These are phyloP conservation scores for Sternarchorhynchus goeldii DNA, from an alignment of 2,797 vertebrate species.

Conservation along the genomic window DNA sequence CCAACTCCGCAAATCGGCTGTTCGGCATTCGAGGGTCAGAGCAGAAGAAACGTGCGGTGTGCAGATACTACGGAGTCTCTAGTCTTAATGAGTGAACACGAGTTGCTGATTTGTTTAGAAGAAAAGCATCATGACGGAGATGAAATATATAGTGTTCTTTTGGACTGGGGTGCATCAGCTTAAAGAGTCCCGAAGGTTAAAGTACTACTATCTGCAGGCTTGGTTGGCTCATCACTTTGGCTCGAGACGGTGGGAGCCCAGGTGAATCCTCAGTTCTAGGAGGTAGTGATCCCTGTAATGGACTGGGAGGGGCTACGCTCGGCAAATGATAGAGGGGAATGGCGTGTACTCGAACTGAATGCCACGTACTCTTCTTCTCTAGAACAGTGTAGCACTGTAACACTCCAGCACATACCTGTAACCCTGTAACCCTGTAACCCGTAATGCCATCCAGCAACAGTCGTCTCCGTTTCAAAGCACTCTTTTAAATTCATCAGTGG, in stretches of 20 bases:
- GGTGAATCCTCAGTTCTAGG: background rate
- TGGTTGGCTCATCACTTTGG: background rate
- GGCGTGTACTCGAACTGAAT: conserved; percentile 32
- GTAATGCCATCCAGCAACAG: no score
- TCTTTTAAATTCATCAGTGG: no score
- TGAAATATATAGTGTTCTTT: no score
- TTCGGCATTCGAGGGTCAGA: conserved; percentile 20
- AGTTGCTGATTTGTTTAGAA: no score
- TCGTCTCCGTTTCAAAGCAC: no score
- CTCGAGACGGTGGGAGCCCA: conserved; percentile 1
- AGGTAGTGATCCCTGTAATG: conserved; percentile 24
- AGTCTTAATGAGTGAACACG: background rate
- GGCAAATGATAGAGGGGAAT: conserved; percentile 35
- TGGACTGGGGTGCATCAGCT: no score
- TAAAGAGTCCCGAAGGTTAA: background rate
- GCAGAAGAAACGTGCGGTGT: background rate
- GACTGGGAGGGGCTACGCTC: conserved; percentile 3
- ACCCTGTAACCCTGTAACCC: no score
- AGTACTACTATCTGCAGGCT: no score
- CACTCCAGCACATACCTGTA: no score
- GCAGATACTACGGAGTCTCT: no score
- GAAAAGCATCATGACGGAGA: no score
- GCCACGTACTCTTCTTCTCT: conserved; percentile 15
- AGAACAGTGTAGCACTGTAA: background rate
- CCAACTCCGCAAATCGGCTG: conserved; percentile 36